These are phyloP conservation scores for Diadumene lineata DNA, from an alignment of 92 coral and sea anemone genomes.

Conservation along the genomic window DNA sequence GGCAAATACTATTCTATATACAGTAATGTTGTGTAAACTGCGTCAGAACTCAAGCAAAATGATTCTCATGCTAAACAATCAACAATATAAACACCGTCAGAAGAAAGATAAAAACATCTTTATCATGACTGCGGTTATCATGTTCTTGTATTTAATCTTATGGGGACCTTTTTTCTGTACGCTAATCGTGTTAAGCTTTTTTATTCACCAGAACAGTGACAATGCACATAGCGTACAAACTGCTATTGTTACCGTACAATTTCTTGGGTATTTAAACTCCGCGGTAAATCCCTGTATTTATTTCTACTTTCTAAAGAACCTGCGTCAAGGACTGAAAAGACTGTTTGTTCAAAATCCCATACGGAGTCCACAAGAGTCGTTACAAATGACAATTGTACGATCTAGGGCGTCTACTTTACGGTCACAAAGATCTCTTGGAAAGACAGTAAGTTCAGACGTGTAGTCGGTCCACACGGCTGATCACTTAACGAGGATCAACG, in stretches of 20 bases:
- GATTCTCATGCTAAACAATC: background rate
- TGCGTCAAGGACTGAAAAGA: background rate
- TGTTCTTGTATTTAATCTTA: background rate
- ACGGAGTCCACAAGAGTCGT: background rate
- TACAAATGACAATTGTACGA: background rate
- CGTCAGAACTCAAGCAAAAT: background rate
- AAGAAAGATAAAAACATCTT: conserved; percentile 14
- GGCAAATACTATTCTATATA: background rate
- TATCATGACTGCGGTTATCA: conserved; percentile 7
- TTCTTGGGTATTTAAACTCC: background rate
- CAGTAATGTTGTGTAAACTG: background rate
- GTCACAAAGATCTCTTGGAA: background rate
- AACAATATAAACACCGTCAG: background rate
- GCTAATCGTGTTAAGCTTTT: background rate
- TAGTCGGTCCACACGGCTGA: too few relatives aligned
- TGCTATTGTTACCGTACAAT: background rate
- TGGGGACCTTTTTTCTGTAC: conserved; percentile 25
- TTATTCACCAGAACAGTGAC: background rate
- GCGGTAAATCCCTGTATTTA: background rate
- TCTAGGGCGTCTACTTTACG: background rate
- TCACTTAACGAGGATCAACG: background rate
- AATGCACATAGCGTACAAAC: background rate
- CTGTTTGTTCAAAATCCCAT: background rate
- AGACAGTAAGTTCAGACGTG: too few relatives aligned
- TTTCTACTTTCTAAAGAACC: background rate